Conservation (phyloP, 2,888 invertebrate species). For the Nezara viridula region DNA sequence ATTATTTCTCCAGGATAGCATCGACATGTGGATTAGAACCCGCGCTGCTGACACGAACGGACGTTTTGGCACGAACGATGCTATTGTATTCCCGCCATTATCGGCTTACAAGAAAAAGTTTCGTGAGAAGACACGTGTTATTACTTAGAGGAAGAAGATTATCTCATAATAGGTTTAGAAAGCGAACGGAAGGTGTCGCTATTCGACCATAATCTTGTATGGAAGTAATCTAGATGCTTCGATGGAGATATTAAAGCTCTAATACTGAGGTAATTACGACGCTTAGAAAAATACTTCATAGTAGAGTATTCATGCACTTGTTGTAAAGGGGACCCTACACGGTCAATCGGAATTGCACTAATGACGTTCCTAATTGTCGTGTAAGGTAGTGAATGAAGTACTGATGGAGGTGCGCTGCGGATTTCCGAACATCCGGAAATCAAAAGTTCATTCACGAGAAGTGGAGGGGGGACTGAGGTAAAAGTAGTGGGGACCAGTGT, state of each 20-base stretch:
- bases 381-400: too few relatives aligned
- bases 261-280: neutral
- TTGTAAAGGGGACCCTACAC: too few relatives aligned
- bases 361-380: too few relatives aligned
- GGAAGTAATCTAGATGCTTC: neutral
- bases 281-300: neutral
- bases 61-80: neutral
- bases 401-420: too few relatives aligned
- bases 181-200: neutral
- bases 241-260: neutral
- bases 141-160: slow-evolving; percentile 1
- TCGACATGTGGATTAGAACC: neutral
- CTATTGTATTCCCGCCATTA: neutral
- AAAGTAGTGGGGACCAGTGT: too few relatives aligned
- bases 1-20: too few relatives aligned
- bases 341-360: too few relatives aligned
- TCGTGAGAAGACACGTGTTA: neutral
- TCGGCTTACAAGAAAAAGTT: neutral
- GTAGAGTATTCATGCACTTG: too few relatives aligned
- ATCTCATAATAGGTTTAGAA: slow-evolving; percentile 7
- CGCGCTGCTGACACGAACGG: neutral
- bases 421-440: too few relatives aligned
- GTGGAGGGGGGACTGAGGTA: too few relatives aligned
- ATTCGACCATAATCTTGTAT: neutral
- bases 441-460: too few relatives aligned